phyloP scores from a whole-genome alignment of 2,113 vertebrate species.

The Salvelinus fontinalis region DNA sequence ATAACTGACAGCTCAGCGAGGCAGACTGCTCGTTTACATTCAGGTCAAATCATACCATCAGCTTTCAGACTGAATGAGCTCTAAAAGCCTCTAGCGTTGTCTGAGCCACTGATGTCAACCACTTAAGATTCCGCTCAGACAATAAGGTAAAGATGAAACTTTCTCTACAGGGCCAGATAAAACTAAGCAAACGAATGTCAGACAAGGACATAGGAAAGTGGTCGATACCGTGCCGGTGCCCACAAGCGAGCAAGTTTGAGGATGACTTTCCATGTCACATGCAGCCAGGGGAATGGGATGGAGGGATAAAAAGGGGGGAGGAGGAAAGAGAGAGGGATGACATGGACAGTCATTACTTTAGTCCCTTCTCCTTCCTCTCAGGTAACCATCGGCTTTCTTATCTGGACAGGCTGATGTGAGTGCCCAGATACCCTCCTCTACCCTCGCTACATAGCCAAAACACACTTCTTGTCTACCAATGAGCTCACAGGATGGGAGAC shows the following conservation, averaged over 20 bases:
- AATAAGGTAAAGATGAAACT: constrained; percentile 17
- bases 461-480: constrained; percentile 53
- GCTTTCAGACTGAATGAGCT: constrained; percentile 57
- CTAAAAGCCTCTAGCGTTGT: constrained; percentile 22
- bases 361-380: constrained; percentile 16
- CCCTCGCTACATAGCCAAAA: not conserved
- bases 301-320: constrained; percentile 1
- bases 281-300: not conserved
- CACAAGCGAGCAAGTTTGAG: not conserved
- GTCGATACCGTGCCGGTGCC: constrained; percentile 12
- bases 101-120: constrained; percentile 31
- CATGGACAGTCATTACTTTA: constrained; percentile 33
- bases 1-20: not conserved
- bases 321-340: not conserved
- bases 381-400: constrained; percentile 10
- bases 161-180: constrained; percentile 12
- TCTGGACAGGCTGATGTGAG: constrained; percentile 28
- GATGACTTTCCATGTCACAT: constrained; percentile 23
- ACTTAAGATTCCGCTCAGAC: constrained; percentile 44
- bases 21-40: constrained; percentile 27
- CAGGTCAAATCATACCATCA: constrained; percentile 53
- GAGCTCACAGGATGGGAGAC: constrained; percentile 27
- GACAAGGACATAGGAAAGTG: not conserved
- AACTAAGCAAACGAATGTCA: not conserved
- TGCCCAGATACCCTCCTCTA: constrained; percentile 44